Conservation (phyloP, 2,888 invertebrate genomes). For the Hypercompe scribonia region DNA sequence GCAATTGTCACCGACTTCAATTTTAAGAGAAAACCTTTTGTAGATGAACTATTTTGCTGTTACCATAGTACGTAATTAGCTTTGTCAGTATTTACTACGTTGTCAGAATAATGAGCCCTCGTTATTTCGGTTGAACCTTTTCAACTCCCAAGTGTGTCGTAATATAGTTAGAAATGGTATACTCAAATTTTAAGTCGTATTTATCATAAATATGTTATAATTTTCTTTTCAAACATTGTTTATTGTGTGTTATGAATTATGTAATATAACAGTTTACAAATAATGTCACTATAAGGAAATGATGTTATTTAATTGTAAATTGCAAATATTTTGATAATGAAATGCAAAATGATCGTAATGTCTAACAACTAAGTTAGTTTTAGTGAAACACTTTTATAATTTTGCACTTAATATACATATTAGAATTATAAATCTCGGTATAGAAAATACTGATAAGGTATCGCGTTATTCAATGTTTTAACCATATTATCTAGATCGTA, state of each 20-base stretch:
- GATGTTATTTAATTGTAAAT: background rate
- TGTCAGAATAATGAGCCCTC: constrained; percentile 18
- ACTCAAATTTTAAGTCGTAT: background rate
- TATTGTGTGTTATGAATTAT: background rate
- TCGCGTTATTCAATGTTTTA: too few relatives aligned
- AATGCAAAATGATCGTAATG: too few relatives aligned
- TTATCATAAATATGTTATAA: background rate
- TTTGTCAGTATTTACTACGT: constrained; percentile 13
- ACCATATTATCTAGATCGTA: too few relatives aligned
- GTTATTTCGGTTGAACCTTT: background rate
- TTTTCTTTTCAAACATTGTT: background rate
- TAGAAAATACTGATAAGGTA: too few relatives aligned
- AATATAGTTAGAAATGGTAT: background rate
- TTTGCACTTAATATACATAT: too few relatives aligned
- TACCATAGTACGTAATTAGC: constrained; percentile 20
- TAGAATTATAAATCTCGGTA: too few relatives aligned
- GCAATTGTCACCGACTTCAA: constrained; percentile 47
- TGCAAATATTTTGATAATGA: too few relatives aligned
- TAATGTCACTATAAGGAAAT: background rate
- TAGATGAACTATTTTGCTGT: constrained; percentile 29
- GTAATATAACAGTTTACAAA: too few relatives aligned
- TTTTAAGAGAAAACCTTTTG: constrained; percentile 41
- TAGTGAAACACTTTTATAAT: background rate
- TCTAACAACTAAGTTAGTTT: background rate
- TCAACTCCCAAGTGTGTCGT: background rate